Conservation (phyloP, 23 tunicate genomes). For the Halocynthia aurantium region DNA sequence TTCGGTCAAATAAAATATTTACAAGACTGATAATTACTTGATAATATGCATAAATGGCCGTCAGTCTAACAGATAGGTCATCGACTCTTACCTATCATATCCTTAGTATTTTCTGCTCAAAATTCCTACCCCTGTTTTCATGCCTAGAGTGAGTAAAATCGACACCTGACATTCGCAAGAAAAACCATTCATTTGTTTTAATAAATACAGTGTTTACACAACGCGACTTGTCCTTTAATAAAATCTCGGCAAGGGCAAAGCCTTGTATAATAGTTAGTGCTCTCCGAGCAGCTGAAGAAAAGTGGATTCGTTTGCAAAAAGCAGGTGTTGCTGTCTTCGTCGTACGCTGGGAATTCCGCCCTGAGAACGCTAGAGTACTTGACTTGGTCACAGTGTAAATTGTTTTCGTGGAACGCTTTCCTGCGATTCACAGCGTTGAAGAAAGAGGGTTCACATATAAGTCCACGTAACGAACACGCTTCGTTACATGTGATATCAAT, state of each 20-base stretch:
- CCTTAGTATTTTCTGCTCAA: no score
- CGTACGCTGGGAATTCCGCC: constrained; percentile 52
- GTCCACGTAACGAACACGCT: neutral
- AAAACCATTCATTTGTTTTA: no score
- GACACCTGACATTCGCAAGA: no score
- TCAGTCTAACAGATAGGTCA: no score
- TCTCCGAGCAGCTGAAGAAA: constrained; percentile 84
- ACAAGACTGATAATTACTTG: no score
- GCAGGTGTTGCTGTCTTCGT: constrained; percentile 42
- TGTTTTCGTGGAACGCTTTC: constrained; percentile 27
- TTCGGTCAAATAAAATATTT: no score
- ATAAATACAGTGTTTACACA: constrained; percentile 47
- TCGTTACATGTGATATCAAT: no score
- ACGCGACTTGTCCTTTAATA: constrained; percentile 69
- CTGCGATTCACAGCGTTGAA: constrained; percentile 47
- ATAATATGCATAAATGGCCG: no score
- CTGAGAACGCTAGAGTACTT: constrained; percentile 4
- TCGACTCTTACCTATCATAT: no score
- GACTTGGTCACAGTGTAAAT: constrained; percentile 29
- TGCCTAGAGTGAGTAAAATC: no score
- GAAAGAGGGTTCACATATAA: constrained; percentile 78
- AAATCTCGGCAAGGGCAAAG: constrained; percentile 79
- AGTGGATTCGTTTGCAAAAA: constrained; percentile 44
- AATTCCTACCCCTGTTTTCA: no score
- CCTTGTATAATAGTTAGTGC: constrained; percentile 22